phyloP scores from a whole-genome alignment of 2,888 invertebrate species.

The Latrodectus hesperus region DNA sequence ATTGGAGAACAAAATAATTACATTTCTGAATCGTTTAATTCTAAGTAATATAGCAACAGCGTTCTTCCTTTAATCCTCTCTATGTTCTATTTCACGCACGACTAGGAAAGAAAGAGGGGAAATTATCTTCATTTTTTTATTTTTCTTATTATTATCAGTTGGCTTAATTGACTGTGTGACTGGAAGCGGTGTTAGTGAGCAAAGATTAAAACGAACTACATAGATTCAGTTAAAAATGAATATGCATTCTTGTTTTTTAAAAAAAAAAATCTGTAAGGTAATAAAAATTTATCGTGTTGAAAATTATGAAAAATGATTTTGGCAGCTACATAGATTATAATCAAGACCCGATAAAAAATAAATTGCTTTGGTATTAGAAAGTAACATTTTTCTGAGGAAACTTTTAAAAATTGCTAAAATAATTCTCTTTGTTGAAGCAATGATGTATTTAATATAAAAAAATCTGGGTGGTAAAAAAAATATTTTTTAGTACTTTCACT shows the following conservation, averaged over 20 bases:
- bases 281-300: constrained; percentile 45
- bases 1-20: constrained; percentile 19
- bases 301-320: constrained; percentile 26
- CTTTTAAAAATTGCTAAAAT: too few relatives aligned
- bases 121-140: neutral
- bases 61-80: neutral
- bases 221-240: constrained; percentile 15
- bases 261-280: neutral
- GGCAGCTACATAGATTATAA: neutral
- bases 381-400: too few relatives aligned
- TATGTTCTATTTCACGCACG: constrained; percentile 19
- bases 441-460: too few relatives aligned
- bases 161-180: constrained; percentile 24
- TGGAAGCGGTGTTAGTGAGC: constrained; percentile 1
- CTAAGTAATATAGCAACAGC: constrained; percentile 8
- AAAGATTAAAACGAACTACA: constrained; percentile 16
- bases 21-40: constrained; percentile 12
- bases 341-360: neutral
- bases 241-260: neutral
- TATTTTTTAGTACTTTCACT: too few relatives aligned
- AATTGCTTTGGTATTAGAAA: neutral
- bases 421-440: too few relatives aligned
- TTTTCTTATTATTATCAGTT: constrained; percentile 6
- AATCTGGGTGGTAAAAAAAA: too few relatives aligned
- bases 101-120: constrained; percentile 10